phyloP scores from a whole-genome alignment of 92 coral and sea anemone species.

The Palythoa caribaeorum region DNA sequence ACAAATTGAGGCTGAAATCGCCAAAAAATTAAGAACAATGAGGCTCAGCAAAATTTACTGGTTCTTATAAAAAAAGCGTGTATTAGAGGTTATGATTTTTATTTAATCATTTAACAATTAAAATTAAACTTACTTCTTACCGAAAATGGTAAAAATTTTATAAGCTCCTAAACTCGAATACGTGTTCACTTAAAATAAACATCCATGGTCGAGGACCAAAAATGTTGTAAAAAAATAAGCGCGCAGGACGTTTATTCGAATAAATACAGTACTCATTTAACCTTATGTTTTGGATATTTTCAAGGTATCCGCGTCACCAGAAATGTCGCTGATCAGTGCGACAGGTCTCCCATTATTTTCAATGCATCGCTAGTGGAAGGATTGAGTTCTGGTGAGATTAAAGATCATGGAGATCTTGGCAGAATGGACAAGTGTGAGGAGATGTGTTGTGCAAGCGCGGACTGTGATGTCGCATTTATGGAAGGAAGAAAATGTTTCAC shows the following conservation, averaged over 20 bases:
- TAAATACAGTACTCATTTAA: not conserved
- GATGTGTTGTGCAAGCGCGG: conserved; percentile 76
- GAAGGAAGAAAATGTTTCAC: conserved; percentile 87
- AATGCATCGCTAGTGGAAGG: conserved; percentile 79
- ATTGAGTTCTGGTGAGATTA: conserved; percentile 69
- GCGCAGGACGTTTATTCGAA: not conserved
- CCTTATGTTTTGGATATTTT: not conserved
- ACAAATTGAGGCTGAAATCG: no score
- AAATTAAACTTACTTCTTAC: no score
- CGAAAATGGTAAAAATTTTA: no score
- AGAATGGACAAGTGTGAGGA: conserved; percentile 78
- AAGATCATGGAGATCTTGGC: conserved; percentile 77
- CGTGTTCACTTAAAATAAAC: no score
- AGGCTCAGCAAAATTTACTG: no score
- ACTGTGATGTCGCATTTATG: conserved; percentile 90
- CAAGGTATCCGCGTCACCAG: conserved; percentile 19
- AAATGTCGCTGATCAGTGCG: conserved; percentile 52
- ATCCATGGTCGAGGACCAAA: no score
- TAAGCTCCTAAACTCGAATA: no score
- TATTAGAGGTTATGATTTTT: no score
- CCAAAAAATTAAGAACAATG: no score
- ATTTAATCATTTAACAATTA: no score
- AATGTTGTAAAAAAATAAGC: no score
- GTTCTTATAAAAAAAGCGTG: no score
- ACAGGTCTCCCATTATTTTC: conserved; percentile 77